Evolutionary conservation across 2,113 vertebrate species (phyloP).

Genomic region (zebrafish (Danio rerio)): DNA sequence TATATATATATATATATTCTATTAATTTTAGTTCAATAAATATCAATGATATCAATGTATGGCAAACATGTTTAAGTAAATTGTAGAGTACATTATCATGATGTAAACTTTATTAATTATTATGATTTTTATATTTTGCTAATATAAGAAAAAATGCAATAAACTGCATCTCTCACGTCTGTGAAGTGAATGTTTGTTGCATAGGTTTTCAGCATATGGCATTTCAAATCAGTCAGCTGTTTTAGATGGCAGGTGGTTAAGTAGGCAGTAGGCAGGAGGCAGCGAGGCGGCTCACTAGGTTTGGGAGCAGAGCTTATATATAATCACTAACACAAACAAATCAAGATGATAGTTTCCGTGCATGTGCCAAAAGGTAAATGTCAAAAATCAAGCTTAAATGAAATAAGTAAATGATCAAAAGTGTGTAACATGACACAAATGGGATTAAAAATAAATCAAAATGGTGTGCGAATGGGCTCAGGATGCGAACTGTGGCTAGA

Average conservation of each 20-base stretch:
- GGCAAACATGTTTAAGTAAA: no score
- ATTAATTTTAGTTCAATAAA: no score
- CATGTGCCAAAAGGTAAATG: constrained; percentile 25
- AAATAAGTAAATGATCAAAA: constrained; percentile 17
- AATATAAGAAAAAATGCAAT: no score
- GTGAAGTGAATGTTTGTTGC: background rate
- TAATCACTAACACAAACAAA: constrained; percentile 25
- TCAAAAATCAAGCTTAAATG: constrained; percentile 1
- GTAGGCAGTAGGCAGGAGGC: background rate
- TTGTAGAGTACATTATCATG: no score
- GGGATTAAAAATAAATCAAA: constrained; percentile 37
- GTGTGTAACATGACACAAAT: constrained; percentile 55
- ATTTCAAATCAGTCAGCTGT: background rate
- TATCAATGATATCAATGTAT: no score
- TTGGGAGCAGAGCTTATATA: constrained; percentile 24
- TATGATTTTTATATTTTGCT: no score
- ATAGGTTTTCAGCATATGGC: background rate
- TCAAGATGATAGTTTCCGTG: constrained; percentile 32
- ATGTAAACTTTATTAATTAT: no score
- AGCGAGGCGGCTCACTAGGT: background rate
- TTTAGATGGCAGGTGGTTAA: background rate
- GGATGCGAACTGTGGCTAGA: constrained; percentile 68
- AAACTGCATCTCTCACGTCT: no score
- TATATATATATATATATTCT: no score
- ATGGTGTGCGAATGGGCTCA: background rate